Conservation (phyloP, 92 coral and sea anemone genomes). For the Palythoa grandis region DNA sequence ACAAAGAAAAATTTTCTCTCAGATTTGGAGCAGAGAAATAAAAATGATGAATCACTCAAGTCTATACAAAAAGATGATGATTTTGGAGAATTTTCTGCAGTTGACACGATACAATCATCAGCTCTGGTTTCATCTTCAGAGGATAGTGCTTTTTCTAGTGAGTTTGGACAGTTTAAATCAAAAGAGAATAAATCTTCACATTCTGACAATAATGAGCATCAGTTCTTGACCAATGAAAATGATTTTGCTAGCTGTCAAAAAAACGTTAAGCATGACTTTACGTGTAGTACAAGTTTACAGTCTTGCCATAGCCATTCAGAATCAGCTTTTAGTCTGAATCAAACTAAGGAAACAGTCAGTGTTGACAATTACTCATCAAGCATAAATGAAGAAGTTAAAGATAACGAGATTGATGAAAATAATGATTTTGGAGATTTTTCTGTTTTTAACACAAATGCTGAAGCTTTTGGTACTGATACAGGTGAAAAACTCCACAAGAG, state of each 20-base stretch:
- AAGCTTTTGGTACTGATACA: background rate
- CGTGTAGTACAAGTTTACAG: background rate
- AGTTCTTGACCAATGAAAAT: background rate
- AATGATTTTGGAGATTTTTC: conserved; percentile 40
- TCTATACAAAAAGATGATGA: conserved; percentile 17
- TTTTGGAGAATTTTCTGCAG: conserved; percentile 27
- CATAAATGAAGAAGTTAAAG: background rate
- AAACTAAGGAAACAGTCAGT: background rate
- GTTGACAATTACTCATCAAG: background rate
- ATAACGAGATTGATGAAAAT: background rate
- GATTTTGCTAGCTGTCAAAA: background rate
- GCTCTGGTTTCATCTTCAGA: background rate
- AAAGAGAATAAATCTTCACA: background rate
- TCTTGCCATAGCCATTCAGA: background rate
- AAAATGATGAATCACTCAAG: background rate
- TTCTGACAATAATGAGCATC: background rate
- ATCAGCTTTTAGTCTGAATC: background rate
- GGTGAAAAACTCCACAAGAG: background rate
- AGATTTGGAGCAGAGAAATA: background rate
- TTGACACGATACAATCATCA: background rate
- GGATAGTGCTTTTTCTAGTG: background rate
- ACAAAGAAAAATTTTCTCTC: background rate
- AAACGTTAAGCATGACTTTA: background rate
- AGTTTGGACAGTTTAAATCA: background rate
- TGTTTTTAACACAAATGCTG: background rate